A percentile compares a stretch with the other conserved stretches of the same genome.
These are phyloP conservation scores for Frieseomelitta varia DNA, from an alignment of 1,140 invertebrate species.

Conservation along the genomic window DNA sequence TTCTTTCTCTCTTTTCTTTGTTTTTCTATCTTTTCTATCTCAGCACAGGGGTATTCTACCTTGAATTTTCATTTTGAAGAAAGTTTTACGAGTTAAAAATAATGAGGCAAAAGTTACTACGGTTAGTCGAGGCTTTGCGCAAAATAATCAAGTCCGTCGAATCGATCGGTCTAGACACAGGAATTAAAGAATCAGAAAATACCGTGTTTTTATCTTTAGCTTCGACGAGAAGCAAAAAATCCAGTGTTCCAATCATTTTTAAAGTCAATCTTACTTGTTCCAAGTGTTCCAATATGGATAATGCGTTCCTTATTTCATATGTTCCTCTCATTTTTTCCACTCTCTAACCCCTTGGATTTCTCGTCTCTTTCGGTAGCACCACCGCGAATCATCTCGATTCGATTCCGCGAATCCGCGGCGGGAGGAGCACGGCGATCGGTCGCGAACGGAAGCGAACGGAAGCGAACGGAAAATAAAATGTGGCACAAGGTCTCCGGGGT, in stretches of 20 bases:
- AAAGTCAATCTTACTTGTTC: too few species aligned
- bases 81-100: background rate
- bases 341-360: background rate
- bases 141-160: too few species aligned
- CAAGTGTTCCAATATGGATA: background rate
- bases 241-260: too few species aligned
- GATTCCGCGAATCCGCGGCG: background rate
- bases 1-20: background rate
- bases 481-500: slow-evolving; percentile 70
- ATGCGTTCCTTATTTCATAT: background rate
- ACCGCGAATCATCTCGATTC: too few species aligned
- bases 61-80: too few species aligned
- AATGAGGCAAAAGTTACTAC: background rate
- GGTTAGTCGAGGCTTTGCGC: too few species aligned
- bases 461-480: slow-evolving; percentile 56
- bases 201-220: too few species aligned
- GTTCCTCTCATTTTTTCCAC: background rate
- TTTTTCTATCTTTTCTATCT: background rate
- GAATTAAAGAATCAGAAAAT: too few species aligned
- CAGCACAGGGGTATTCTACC: too few species aligned
- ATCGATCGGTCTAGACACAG: too few species aligned
- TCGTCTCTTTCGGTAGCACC: background rate
- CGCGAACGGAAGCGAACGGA: slow-evolving; percentile 9
- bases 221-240: too few species aligned
- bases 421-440: background rate